phyloP scores from a whole-genome alignment of 2,113 vertebrate genomes.

The Equus quagga region DNA sequence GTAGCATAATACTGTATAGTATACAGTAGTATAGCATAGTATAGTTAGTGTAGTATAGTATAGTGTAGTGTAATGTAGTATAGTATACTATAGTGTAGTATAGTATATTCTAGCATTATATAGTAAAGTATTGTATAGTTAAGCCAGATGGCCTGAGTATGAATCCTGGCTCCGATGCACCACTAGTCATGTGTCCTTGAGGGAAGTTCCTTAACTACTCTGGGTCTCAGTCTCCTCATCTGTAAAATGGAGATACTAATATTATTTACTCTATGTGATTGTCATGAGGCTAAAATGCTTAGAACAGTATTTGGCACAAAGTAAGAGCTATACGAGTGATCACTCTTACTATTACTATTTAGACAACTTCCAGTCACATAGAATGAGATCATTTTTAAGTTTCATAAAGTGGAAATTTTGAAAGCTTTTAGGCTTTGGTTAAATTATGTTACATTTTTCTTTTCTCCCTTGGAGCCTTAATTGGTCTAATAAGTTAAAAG shows the following conservation, averaged over 20 bases:
- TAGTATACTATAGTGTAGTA: neutral
- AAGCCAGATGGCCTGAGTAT: neutral
- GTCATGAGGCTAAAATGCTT: neutral
- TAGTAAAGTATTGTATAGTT: neutral
- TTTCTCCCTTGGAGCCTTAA: neutral
- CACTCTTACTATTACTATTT: neutral
- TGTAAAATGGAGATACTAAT: neutral
- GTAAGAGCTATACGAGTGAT: neutral
- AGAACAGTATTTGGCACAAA: neutral
- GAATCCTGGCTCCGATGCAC: neutral
- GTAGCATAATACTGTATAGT: neutral
- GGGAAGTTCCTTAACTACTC: neutral
- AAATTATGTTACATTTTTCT: conserved; percentile 36
- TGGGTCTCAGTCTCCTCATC: neutral
- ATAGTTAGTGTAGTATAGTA: neutral
- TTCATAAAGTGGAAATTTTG: conserved; percentile 7
- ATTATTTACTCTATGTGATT: neutral
- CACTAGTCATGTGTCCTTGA: neutral
- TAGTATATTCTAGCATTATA: neutral
- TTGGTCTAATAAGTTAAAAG: conserved; percentile 37
- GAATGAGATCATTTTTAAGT: conserved; percentile 38
- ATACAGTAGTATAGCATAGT: neutral
- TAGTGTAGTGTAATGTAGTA: neutral
- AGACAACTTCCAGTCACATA: neutral
- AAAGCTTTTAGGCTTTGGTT: conserved; percentile 33